These are phyloP conservation scores for Byasa hedistus DNA, from an alignment of 2,888 invertebrate genomes.

Conservation along the genomic window DNA sequence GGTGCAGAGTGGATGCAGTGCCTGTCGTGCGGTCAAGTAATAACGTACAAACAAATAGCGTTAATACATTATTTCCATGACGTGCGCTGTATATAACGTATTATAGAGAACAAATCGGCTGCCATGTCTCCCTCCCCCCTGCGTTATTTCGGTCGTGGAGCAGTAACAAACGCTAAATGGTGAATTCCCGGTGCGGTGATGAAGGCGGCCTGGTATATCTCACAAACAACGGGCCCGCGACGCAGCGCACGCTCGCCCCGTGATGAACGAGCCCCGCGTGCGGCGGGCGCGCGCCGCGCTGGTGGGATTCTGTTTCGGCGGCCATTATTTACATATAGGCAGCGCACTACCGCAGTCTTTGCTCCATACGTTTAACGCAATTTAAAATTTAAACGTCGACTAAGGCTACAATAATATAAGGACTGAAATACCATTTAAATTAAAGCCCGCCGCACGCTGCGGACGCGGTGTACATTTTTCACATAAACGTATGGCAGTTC, in stretches of 20 bases:
- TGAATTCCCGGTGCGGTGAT: constrained; percentile 18
- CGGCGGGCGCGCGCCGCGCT: constrained; percentile 36
- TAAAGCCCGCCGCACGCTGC: no score
- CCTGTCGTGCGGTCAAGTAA: no score
- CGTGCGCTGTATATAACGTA: no score
- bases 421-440: no score
- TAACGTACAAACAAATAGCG: no score
- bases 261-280: constrained; percentile 11
- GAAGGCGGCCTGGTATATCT: constrained; percentile 18
- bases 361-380: no score
- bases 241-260: constrained; percentile 6
- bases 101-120: neutral
- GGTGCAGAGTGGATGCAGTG: no score
- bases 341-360: constrained; percentile 32
- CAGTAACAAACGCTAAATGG: constrained; percentile 20
- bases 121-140: neutral
- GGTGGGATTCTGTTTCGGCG: constrained; percentile 65
- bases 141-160: constrained; percentile 5
- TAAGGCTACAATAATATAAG: no score
- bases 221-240: constrained; percentile 20
- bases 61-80: no score
- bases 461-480: no score
- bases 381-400: no score
- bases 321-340: constrained; percentile 46
- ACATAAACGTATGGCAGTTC: no score